Evolutionary conservation across 30 jellyfish, hydroid and myxozoan species (phyloP).

Genomic region (Morbakka virulenta): DNA sequence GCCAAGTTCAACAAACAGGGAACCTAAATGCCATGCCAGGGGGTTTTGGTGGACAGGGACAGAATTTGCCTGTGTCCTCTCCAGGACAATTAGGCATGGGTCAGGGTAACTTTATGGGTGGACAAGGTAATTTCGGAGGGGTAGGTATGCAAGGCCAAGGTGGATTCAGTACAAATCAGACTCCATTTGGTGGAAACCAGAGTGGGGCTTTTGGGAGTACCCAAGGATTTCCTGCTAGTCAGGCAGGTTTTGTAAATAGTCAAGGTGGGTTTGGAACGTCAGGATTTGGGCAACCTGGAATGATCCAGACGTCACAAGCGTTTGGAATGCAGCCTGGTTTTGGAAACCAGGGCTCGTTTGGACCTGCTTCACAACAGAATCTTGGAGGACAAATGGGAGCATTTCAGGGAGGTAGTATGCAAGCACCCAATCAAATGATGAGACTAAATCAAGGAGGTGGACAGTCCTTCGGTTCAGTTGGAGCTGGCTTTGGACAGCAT

Average conservation of each 20-base stretch:
- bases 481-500: not conserved
- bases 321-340: not conserved
- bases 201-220: slow-evolving; percentile 11
- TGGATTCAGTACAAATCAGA: not conserved
- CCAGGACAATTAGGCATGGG: too few relatives aligned
- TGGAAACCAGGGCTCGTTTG: not conserved
- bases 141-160: not conserved
- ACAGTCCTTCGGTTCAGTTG: not conserved
- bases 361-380: not conserved
- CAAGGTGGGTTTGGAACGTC: slow-evolving; percentile 1
- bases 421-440: not conserved
- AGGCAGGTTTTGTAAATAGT: slow-evolving; percentile 3
- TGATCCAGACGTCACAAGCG: not conserved
- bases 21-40: slow-evolving; percentile 20
- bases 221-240: slow-evolving; percentile 2
- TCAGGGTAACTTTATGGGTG: not conserved
- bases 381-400: not conserved
- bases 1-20: not conserved
- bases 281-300: not conserved
- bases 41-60: slow-evolving; percentile 24
- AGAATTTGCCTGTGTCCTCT: not conserved
- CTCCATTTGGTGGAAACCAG: not conserved
- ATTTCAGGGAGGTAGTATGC: not conserved
- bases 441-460: not conserved
- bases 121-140: not conserved